Conservation (phyloP, 2,888 invertebrate species). For the Glyphotaelius pellucidus region DNA sequence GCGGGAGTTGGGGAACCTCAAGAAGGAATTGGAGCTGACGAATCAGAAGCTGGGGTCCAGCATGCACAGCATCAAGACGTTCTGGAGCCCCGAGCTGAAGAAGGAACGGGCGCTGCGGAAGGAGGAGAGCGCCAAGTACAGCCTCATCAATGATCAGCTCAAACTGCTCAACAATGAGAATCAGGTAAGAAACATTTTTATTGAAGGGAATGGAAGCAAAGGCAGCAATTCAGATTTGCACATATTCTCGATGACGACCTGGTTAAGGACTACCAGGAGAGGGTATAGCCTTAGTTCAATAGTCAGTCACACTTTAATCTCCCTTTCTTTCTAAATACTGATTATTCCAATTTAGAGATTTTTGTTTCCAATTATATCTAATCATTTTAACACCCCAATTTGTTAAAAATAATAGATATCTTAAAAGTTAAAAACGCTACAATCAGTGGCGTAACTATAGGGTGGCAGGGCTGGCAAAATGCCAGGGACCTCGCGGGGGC, state of each 20-base stretch:
- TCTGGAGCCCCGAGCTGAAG: conserved; percentile 99
- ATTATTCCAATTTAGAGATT: background rate
- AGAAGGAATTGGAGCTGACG: conserved; percentile 95
- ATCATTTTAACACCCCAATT: background rate
- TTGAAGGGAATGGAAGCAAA: background rate
- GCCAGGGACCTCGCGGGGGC: no score
- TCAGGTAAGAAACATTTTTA: conserved; percentile 83
- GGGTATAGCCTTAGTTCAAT: background rate
- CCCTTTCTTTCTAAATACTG: background rate
- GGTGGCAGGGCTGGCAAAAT: no score
- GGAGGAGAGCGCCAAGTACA: conserved; percentile 98
- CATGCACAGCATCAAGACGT: conserved; percentile 99
- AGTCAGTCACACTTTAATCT: background rate
- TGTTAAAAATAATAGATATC: background rate
- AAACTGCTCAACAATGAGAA: conserved; percentile 97
- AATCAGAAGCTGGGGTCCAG: conserved; percentile 98
- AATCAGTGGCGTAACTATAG: no score
- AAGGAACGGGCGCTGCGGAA: conserved; percentile 97
- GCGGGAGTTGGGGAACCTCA: conserved; percentile 92
- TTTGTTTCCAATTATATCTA: background rate
- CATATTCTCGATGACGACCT: no score
- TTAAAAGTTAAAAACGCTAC: background rate
- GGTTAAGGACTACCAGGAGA: no score
- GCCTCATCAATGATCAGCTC: conserved; percentile 96
- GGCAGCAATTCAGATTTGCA: background rate